Base-by-base conservation (phyloP, 2,888 invertebrate genomes). In the Acanthosepion lycidas region DNA sequence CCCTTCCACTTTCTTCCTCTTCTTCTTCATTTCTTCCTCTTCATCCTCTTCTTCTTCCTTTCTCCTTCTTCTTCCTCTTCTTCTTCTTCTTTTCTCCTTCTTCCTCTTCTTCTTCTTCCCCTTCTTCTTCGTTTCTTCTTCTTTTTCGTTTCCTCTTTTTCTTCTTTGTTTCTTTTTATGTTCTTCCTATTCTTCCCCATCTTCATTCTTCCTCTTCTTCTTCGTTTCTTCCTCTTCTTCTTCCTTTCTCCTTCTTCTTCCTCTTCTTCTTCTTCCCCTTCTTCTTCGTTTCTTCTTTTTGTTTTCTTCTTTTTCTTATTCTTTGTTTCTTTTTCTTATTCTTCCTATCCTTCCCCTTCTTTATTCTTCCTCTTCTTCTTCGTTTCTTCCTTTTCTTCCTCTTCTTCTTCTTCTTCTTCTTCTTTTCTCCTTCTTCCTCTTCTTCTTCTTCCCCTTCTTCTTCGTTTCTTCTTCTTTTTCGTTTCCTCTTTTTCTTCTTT, bases 181-280 rank as follows among this genome's bases (percentile, higher is more conserved):
- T 28, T 64, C 18, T 12, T n/a, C 3, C 1, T 78, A 3, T n/a
- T 0, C 0, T 15, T n/a, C 18, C 15, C 8, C 18, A 9, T 64
- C 9, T n/a, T n/a, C n/a, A n/a, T 26, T 64, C 9, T 28, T 26
- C 26, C 28, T 64, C 26, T 28, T 64, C 26, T 20, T 28, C 4
- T 0, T 20, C 20, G 1, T 20, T 33, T 33, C 33, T 33, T 33
- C n/a, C n/a, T n/a, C 6, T 28, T 78, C n/a, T 18, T 28, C n/a
- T n/a, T 12, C 3, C 1, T n/a, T n/a, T 33, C 0, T n/a, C 0
- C 6, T 12, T 78, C 28, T 78, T 15, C n/a, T 12, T n/a, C 4
- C 9, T 64, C 18, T 12, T n/a, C 18, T 28, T 64, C 9, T 26
- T 64, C 9, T 28, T 26, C 26, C 28, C 28, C 26, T 28, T 64